Percentiles rank a stretch among this genome's conserved stretches.
These are phyloP conservation scores for Neelides sp. DNA, from an alignment of 1,140 invertebrate genomes.

Conservation along the genomic window DNA sequence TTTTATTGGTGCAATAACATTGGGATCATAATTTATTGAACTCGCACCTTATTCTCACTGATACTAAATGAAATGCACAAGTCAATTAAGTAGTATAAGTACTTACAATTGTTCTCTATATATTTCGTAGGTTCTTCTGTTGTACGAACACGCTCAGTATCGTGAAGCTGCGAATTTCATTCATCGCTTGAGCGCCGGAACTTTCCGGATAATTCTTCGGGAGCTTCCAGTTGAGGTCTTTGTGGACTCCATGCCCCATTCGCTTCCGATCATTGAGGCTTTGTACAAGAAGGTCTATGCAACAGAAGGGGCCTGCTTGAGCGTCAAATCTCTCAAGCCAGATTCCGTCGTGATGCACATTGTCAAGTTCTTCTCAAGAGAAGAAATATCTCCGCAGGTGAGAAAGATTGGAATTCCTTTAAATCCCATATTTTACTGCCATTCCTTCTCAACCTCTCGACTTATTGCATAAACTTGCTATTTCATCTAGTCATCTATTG, in stretches of 20 bases:
- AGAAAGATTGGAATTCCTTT: not conserved
- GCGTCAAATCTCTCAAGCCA: slow-evolving; percentile 45
- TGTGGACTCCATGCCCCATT: slow-evolving; percentile 73
- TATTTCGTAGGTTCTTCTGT: slow-evolving; percentile 45
- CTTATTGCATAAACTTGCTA: no score
- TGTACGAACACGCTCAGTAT: slow-evolving; percentile 65
- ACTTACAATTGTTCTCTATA: no score
- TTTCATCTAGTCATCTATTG: no score
- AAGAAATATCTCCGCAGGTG: slow-evolving; percentile 36
- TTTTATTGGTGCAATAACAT: no score
- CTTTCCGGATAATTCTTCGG: slow-evolving; percentile 36
- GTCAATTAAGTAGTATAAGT: no score
- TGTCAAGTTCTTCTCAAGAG: slow-evolving; percentile 60
- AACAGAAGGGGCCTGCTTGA: slow-evolving; percentile 27
- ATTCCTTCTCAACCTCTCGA: no score
- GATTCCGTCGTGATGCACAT: slow-evolving; percentile 66
- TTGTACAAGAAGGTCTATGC: slow-evolving; percentile 50
- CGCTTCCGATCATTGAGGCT: slow-evolving; percentile 68
- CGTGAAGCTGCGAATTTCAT: slow-evolving; percentile 64
- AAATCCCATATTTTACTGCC: no score
- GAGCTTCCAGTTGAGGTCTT: slow-evolving; percentile 75
- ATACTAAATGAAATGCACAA: no score
- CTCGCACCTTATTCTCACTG: no score
- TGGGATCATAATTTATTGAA: no score
- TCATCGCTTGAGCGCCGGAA: slow-evolving; percentile 55